Percentiles rank a stretch among this genome's conserved stretches.
phyloP scores from a whole-genome alignment of 1,140 invertebrate genomes.

The Bathynomus jamesi region DNA sequence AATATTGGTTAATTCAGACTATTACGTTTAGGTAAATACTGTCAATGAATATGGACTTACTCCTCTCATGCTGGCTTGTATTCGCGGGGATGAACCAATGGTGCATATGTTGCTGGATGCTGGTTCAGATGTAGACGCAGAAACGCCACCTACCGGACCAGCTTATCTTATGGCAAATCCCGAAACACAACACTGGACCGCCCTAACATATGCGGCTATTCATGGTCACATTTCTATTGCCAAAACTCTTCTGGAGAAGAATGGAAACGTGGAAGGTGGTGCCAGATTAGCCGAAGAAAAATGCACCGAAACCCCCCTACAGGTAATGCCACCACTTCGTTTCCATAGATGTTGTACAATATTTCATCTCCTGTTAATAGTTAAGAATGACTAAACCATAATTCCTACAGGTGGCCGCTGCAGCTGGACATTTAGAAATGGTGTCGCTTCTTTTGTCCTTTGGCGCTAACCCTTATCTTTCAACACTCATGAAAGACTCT shows the following conservation, averaged over 20 bases:
- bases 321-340: slow-evolving; percentile 46
- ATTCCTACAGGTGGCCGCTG: slow-evolving; percentile 55
- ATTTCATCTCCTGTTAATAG: not conserved
- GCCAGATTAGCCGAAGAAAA: slow-evolving; percentile 70
- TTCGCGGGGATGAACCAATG: slow-evolving; percentile 68
- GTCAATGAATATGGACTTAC: slow-evolving; percentile 70
- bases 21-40: slow-evolving; percentile 51
- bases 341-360: not conserved
- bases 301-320: slow-evolving; percentile 74
- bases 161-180: slow-evolving; percentile 49
- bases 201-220: slow-evolving; percentile 60
- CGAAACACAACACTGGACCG: slow-evolving; percentile 69
- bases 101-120: slow-evolving; percentile 62
- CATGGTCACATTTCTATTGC: slow-evolving; percentile 51
- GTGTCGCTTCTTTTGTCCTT: slow-evolving; percentile 68
- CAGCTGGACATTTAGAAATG: slow-evolving; percentile 69
- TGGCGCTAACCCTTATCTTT: slow-evolving; percentile 76
- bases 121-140: slow-evolving; percentile 64
- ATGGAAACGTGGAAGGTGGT: slow-evolving; percentile 76
- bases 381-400: not conserved
- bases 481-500: slow-evolving; percentile 68
- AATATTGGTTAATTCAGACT: not conserved
- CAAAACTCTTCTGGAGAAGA: slow-evolving; percentile 57
- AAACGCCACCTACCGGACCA: slow-evolving; percentile 51
- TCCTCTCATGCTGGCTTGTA: slow-evolving; percentile 68